Evolutionary conservation across 1,140 invertebrate genomes (phyloP).

Genomic region (Magallana angulata): DNA sequence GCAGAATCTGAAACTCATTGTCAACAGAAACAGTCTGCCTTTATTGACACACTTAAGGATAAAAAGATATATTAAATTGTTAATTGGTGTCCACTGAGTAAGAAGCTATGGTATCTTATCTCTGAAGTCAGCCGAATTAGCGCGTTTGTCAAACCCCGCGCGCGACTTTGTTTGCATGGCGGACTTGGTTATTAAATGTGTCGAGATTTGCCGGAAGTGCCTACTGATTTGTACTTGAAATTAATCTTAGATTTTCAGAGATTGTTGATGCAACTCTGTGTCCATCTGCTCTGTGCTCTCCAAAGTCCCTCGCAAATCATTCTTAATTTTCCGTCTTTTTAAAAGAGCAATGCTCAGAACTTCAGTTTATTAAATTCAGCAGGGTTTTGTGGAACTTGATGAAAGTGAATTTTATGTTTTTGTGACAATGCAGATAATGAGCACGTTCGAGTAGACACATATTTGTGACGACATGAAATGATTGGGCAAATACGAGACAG

Average conservation of each 20-base stretch:
- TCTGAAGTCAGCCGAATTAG: constrained; percentile 20
- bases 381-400: neutral
- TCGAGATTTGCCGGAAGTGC: constrained; percentile 33
- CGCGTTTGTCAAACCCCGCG: constrained; percentile 15
- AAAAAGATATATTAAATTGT: constrained; percentile 39
- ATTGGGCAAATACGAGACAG: neutral
- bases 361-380: neutral
- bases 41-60: constrained; percentile 27
- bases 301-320: neutral
- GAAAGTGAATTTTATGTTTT: constrained; percentile 12
- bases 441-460: neutral
- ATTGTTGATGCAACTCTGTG: neutral
- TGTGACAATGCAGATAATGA: neutral
- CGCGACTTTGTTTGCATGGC: constrained; percentile 21
- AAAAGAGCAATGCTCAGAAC: too few relatives aligned
- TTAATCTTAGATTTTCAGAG: constrained; percentile 4
- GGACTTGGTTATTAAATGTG: constrained; percentile 27
- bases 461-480: constrained; percentile 30
- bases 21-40: neutral
- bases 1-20: constrained; percentile 4
- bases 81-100: constrained; percentile 23
- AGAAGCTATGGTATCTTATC: constrained; percentile 25
- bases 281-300: neutral
- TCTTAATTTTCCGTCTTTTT: neutral
- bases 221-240: constrained; percentile 11